A percentile compares a stretch with the other conserved stretches of the same genome.
phyloP scores from a whole-genome alignment of 2,888 invertebrate genomes.

The Drosophila colorata region DNA sequence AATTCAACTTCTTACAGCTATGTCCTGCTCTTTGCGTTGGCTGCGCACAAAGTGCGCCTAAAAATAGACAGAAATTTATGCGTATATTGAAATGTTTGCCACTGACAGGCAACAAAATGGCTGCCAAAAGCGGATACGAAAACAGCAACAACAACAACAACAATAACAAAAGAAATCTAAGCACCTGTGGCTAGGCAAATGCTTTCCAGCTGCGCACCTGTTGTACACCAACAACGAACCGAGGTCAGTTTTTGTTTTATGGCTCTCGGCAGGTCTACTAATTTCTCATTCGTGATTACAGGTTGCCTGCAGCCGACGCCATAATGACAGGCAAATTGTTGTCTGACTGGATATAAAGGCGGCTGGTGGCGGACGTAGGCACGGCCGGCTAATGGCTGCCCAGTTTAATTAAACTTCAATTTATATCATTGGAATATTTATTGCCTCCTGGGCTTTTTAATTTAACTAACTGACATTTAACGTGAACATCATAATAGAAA shows the following conservation, averaged over 20 bases:
- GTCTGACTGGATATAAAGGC: conserved; percentile 25
- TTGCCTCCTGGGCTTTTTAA: conserved; percentile 59
- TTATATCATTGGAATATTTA: conserved; percentile 72
- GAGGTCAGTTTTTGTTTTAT: conserved; percentile 54
- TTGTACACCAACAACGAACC: conserved; percentile 16
- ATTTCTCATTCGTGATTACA: conserved; percentile 76
- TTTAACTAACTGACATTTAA: conserved; percentile 34
- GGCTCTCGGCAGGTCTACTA: conserved; percentile 39
- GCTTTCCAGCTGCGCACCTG: conserved; percentile 5
- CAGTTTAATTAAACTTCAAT: conserved; percentile 77
- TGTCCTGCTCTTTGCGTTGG: neutral
- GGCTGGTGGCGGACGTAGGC: neutral
- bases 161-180: conserved; percentile 7
- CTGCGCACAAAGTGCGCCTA: conserved; percentile 43
- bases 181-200: conserved; percentile 51
- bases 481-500: conserved; percentile 19
- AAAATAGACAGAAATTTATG: conserved; percentile 70
- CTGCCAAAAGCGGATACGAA: conserved; percentile 18
- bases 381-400: conserved; percentile 25
- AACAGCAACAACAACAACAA: conserved; percentile 18
- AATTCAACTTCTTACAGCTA: conserved; percentile 9
- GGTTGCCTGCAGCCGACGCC: conserved; percentile 39
- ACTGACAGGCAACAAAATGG: conserved; percentile 49
- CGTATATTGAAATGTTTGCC: conserved; percentile 64
- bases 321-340: conserved; percentile 58